These are phyloP conservation scores for Parus major DNA, from an alignment of 2,113 vertebrate genomes.

Conservation along the genomic window DNA sequence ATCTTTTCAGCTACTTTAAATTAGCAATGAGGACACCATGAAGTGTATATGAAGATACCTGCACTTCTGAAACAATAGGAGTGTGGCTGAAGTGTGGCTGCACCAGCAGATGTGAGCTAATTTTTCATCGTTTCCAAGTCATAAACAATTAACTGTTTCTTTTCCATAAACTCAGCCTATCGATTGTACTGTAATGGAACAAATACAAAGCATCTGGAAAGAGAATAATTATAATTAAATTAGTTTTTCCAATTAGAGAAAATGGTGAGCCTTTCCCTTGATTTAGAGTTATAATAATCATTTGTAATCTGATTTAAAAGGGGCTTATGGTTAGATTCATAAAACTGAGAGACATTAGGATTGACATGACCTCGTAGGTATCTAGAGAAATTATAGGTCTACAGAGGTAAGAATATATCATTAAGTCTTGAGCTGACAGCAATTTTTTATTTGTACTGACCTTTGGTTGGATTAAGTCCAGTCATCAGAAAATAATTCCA, in stretches of 20 bases:
- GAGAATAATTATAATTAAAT: constrained; percentile 63
- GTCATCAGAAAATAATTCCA: constrained; percentile 73
- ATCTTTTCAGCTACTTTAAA: not conserved
- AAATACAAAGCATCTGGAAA: constrained; percentile 68
- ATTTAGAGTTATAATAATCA: constrained; percentile 64
- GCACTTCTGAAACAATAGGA: constrained; percentile 1
- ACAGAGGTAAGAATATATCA: constrained; percentile 54
- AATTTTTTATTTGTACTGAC: constrained; percentile 48
- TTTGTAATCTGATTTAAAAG: constrained; percentile 69
- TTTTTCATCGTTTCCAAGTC: constrained; percentile 57
- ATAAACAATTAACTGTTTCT: constrained; percentile 69
- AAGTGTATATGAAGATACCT: not conserved
- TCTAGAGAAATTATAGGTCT: constrained; percentile 63
- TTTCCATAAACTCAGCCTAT: constrained; percentile 41
- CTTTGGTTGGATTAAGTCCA: constrained; percentile 67
- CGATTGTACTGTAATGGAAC: constrained; percentile 61
- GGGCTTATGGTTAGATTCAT: constrained; percentile 63
- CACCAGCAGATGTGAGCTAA: constrained; percentile 46
- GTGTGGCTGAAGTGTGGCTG: constrained; percentile 16
- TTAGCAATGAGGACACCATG: not conserved
- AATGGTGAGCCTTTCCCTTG: constrained; percentile 22
- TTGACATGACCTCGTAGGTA: constrained; percentile 69
- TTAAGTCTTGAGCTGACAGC: constrained; percentile 49
- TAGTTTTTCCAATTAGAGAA: constrained; percentile 73
- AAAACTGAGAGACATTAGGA: constrained; percentile 68